Conservation (phyloP, 2,797 vertebrate genomes). For the Karalla daura region DNA sequence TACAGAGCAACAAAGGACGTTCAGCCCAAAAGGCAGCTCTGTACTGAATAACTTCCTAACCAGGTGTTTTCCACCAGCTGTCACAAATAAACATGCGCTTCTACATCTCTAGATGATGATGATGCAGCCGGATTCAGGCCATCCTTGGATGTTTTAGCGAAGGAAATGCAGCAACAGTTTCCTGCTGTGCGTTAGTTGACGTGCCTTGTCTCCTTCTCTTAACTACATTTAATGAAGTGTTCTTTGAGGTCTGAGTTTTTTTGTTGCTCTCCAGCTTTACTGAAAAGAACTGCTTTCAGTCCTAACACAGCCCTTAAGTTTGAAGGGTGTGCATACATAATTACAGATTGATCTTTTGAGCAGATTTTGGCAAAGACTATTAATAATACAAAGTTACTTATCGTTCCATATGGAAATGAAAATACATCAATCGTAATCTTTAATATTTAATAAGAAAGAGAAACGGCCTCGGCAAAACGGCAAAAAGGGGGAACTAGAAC, state of each 20-base stretch:
- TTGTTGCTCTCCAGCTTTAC: background rate
- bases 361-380: conserved; percentile 3
- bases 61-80: conserved; percentile 22
- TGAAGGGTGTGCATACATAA: background rate
- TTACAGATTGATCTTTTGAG: conserved; percentile 5
- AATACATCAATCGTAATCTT: conserved; percentile 9
- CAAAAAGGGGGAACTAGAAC: background rate
- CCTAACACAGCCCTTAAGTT: background rate
- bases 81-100: conserved; percentile 11
- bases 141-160: conserved; percentile 3
- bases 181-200: background rate
- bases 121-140: background rate
- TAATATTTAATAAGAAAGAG: conserved; percentile 1
- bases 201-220: background rate
- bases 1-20: background rate
- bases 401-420: background rate
- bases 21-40: background rate
- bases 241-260: too few species aligned
- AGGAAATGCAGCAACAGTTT: background rate
- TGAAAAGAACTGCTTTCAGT: background rate
- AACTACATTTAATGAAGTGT: background rate
- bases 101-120: background rate
- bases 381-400: background rate
- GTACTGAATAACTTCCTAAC: background rate
- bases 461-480: conserved; percentile 5